Conservation (phyloP, 2,113 vertebrate species). For the Malaclemys terrapin region DNA sequence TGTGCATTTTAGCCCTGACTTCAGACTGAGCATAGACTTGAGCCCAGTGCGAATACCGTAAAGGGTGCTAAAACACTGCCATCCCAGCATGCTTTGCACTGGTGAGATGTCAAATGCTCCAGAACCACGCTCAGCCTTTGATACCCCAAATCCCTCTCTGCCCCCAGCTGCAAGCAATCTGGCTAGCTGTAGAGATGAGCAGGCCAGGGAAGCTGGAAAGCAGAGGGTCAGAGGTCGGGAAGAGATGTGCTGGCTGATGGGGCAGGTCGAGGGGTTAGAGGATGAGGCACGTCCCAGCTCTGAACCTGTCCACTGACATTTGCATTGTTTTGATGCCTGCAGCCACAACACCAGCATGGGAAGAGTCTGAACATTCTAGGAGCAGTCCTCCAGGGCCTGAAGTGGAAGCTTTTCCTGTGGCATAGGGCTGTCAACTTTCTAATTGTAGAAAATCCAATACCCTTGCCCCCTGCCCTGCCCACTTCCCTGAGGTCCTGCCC, state of each 20-base stretch:
- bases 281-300: background rate
- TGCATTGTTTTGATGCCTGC: background rate
- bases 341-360: background rate
- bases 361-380: background rate
- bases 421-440: too few relatives aligned
- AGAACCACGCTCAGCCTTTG: background rate
- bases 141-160: background rate
- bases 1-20: too few relatives aligned
- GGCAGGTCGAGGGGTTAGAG: background rate
- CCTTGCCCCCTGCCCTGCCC: too few relatives aligned
- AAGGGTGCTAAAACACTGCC: background rate
- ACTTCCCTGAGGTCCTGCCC: too few relatives aligned
- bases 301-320: background rate
- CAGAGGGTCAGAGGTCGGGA: background rate
- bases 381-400: background rate
- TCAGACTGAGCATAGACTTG: too few relatives aligned
- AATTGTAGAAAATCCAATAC: too few relatives aligned
- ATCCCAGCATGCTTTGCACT: background rate
- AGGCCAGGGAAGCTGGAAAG: background rate
- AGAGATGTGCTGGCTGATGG: background rate
- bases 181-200: background rate
- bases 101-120: background rate
- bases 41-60: background rate
- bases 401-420: too few relatives aligned
- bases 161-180: background rate